Conservation (phyloP, 1,140 invertebrate genomes). For the Trachymyrmex cornetzi region DNA sequence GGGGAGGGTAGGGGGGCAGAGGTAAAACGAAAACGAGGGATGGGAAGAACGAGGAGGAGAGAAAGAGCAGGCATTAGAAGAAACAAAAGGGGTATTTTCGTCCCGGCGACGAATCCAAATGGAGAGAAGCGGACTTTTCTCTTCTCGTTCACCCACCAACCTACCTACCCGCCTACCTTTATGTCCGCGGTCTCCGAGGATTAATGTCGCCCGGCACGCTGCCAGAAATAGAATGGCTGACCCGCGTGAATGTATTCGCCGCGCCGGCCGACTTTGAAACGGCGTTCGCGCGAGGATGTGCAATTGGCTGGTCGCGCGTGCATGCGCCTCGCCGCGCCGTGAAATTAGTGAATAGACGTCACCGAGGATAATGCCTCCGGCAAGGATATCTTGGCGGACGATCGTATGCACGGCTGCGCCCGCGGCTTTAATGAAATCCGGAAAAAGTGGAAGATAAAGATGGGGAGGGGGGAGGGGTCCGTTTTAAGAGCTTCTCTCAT, state of each 20-base stretch:
- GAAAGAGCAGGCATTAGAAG: conserved; percentile 73
- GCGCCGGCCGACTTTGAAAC: conserved; percentile 15
- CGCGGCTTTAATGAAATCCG: conserved; percentile 26
- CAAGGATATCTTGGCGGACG: conserved; percentile 19
- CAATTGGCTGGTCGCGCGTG: conserved; percentile 46
- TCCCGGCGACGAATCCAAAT: conserved; percentile 68
- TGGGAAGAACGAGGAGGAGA: conserved; percentile 32
- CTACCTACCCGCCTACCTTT: conserved; percentile 67
- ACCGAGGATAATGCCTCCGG: conserved; percentile 30
- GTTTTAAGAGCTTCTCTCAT: conserved; percentile 20
- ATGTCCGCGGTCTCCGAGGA: conserved; percentile 74
- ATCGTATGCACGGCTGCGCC: conserved; percentile 24
- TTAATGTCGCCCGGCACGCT: conserved; percentile 81
- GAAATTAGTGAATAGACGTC: conserved; percentile 58
- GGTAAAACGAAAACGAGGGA: neutral
- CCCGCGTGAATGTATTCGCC: conserved; percentile 67
- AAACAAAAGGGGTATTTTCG: conserved; percentile 78
- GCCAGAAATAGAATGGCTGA: conserved; percentile 81
- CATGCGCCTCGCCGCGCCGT: conserved; percentile 40
- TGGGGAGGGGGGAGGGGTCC: too few species aligned
- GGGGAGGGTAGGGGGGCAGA: neutral
- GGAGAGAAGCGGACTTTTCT: conserved; percentile 70
- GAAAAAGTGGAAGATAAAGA: conserved; percentile 35
- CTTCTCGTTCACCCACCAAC: conserved; percentile 49
- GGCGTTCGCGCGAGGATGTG: conserved; percentile 37